Conservation (phyloP, 30 jellyfish, hydroid and myxozoan species). For the Cassiopea andromeda region DNA sequence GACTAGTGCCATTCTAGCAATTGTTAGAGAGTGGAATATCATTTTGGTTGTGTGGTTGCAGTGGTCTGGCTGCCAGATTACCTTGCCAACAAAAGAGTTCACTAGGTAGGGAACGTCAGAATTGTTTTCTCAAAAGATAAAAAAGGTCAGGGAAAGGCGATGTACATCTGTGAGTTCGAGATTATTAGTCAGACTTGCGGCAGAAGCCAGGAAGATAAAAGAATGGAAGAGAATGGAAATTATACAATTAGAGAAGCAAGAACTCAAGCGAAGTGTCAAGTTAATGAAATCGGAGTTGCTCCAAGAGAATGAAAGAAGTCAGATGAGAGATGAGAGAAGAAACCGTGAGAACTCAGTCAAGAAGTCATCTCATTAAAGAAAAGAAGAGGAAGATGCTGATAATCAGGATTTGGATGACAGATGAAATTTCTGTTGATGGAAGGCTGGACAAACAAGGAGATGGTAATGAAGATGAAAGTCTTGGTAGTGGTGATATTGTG, state of each 20-base stretch:
- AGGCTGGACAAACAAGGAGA: constrained; percentile 34
- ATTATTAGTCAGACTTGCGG: constrained; percentile 33
- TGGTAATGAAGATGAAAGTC: constrained; percentile 35
- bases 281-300: constrained; percentile 54
- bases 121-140: too few species aligned
- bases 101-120: too few species aligned
- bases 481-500: constrained; percentile 13
- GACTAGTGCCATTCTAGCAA: too few species aligned
- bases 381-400: constrained; percentile 55
- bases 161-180: constrained; percentile 23
- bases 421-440: too few species aligned
- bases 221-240: constrained; percentile 48
- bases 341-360: constrained; percentile 41
- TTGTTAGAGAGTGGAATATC: too few species aligned
- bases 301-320: constrained; percentile 56
- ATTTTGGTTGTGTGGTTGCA: too few species aligned
- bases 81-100: too few species aligned
- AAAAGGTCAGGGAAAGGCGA: constrained; percentile 30
- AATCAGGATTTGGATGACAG: too few species aligned
- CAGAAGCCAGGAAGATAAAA: constrained; percentile 33
- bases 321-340: constrained; percentile 33
- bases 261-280: constrained; percentile 35
- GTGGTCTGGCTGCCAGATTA: too few species aligned
- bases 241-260: constrained; percentile 31
- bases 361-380: constrained; percentile 48